Conservation (phyloP, 2,113 vertebrate species). For the Corapipo altera region DNA sequence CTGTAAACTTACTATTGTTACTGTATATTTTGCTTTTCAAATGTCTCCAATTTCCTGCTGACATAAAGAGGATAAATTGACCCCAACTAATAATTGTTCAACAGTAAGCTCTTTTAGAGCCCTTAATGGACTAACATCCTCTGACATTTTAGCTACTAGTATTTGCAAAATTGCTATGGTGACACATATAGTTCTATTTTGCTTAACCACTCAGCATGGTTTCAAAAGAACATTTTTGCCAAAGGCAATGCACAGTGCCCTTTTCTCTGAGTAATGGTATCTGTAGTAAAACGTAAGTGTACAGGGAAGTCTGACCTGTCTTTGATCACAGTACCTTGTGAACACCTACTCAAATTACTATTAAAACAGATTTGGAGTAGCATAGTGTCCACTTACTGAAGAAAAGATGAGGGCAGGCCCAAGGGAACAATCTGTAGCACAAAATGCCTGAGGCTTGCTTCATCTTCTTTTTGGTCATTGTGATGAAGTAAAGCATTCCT, state of each 20-base stretch:
- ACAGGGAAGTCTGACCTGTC: background rate
- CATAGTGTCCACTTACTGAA: background rate
- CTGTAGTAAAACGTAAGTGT: background rate
- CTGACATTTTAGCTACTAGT: conserved; percentile 1
- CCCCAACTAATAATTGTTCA: background rate
- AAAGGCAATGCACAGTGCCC: background rate
- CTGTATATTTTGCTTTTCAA: background rate
- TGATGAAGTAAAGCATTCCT: background rate
- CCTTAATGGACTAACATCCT: background rate
- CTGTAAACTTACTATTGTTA: background rate
- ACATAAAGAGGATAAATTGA: background rate
- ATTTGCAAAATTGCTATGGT: conserved; percentile 59
- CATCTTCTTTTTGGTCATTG: background rate
- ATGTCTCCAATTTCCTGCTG: background rate
- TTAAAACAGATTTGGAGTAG: background rate
- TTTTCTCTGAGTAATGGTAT: background rate
- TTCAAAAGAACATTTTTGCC: background rate
- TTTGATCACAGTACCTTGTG: background rate
- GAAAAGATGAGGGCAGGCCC: background rate
- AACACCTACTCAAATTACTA: background rate
- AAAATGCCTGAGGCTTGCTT: background rate
- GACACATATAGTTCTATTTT: conserved; percentile 25
- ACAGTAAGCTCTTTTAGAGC: background rate
- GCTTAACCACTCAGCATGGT: conserved; percentile 19
- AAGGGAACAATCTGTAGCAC: background rate